These are phyloP conservation scores for Bos javanicus DNA, from an alignment of 2,113 vertebrate genomes.

Conservation along the genomic window DNA sequence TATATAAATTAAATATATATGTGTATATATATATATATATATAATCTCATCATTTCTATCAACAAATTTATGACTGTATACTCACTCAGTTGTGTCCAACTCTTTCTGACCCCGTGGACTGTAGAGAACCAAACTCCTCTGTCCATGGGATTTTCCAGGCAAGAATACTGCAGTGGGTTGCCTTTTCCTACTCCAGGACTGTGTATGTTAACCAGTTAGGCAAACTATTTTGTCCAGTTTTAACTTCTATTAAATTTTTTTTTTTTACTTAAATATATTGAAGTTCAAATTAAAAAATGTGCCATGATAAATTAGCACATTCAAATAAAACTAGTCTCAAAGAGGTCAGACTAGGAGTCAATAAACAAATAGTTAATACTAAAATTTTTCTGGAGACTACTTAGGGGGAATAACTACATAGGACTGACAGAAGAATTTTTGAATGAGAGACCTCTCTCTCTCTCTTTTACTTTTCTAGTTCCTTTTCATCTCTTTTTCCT, in stretches of 20 bases:
- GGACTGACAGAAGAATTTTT: not conserved
- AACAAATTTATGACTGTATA: not conserved
- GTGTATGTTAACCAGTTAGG: not conserved
- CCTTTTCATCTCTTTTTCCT: not conserved
- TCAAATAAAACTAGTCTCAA: not conserved
- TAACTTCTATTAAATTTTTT: not conserved
- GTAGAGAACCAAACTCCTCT: not conserved
- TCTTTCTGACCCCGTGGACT: rapidly evolving
- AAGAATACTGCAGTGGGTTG: not conserved
- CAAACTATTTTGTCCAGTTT: not conserved
- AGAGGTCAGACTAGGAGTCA: not conserved
- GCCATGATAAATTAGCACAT: not conserved
- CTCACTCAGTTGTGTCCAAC: not conserved
- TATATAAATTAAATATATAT: not conserved
- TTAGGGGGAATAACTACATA: not conserved
- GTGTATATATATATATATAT: not conserved
- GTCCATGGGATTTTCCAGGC: not conserved
- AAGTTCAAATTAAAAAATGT: not conserved
- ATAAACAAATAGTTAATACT: not conserved
- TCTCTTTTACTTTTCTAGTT: not conserved
- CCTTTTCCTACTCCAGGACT: not conserved
- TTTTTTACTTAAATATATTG: not conserved
- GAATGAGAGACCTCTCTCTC: not conserved
- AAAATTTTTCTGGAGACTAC: not conserved
- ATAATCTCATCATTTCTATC: not conserved